Percentiles rank a stretch among this genome's conserved stretches.
These are phyloP conservation scores for Alectoris magna DNA, from an alignment of 2,797 vertebrate species.

Conservation along the genomic window DNA sequence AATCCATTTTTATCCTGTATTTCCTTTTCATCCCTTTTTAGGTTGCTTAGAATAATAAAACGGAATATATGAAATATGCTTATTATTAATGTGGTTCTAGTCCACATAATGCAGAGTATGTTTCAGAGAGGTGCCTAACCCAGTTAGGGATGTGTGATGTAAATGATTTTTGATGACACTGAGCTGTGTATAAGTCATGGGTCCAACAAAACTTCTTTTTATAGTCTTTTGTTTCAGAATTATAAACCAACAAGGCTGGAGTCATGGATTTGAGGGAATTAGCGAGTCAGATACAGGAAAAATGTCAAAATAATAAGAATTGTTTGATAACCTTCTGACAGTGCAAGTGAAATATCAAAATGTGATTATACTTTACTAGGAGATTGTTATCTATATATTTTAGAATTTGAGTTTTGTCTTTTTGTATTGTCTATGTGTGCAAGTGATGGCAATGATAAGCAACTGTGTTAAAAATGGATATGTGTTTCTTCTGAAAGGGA, in stretches of 20 bases:
- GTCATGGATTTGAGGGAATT: not conserved
- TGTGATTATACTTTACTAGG: not conserved
- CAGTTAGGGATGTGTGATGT: not conserved
- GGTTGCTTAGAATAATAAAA: not conserved
- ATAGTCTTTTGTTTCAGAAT: not conserved
- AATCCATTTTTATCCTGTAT: not conserved
- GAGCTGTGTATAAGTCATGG: not conserved
- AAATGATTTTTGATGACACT: not conserved
- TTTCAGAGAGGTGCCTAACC: not conserved
- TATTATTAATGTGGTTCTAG: fast-evolving
- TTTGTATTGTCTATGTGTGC: not conserved
- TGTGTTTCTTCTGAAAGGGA: not conserved
- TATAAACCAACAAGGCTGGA: not conserved
- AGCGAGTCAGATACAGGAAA: not conserved
- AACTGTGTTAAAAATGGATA: not conserved
- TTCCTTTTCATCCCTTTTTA: not conserved
- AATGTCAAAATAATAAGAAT: not conserved
- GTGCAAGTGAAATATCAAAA: not conserved
- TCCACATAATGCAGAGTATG: not conserved
- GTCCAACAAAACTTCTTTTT: not conserved
- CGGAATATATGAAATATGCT: not conserved
- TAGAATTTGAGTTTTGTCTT: not conserved
- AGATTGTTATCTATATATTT: not conserved
- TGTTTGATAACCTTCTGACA: not conserved
- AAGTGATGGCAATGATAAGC: not conserved